Base-by-base conservation (phyloP, 2,888 invertebrate genomes). In the Yponomeuta evonymella region DNA sequence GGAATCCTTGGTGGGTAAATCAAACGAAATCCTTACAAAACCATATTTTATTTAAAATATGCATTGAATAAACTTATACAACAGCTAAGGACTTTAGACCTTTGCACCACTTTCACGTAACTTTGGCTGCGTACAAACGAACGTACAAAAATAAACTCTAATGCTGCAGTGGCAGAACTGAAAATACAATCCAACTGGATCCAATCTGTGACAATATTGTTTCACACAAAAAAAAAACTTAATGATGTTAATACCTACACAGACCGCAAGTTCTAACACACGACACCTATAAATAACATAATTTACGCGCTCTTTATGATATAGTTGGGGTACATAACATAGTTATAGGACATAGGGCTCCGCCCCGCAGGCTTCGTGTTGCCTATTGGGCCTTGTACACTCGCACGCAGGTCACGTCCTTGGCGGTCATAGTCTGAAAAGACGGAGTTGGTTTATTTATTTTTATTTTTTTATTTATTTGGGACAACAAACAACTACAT, bases 321-420 rank as follows among this genome's bases (percentile, higher is more conserved):
- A 68, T 83, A 88, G 83, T 85, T 85, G 85, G 85, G 87, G 83
- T 86, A 84, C 77, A 81, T 76, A 78, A 29, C 51, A 58, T 58
- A 58, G 15, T 15, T 76, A 77, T 81, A 82, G 80, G 81, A 79
- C 12, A 73, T 72, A 74, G 79, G 81, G 79, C 81, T 48, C 73
- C 74, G 85, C 81, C 87, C 82, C 70, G 80, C 89, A 90, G 89
- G 89, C 89, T 90, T 87, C 8, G 30, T 72, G 73, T 71, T 48
- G 71, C 65, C 92, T 94, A 94, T 80, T 94, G 93, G 76, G 92
- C 89, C 82, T 96, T 95, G 94, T 96, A 96, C 75, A 94, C 86
- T 80, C 96, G 91, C 80, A 95, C 95, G 90, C 95, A 95, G 73
- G 94, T 94, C 68, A 96, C 93, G 78, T 95, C 94, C 79, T 95